Conservation (phyloP, 1,140 invertebrate genomes). For the Diorhabda elongata region DNA sequence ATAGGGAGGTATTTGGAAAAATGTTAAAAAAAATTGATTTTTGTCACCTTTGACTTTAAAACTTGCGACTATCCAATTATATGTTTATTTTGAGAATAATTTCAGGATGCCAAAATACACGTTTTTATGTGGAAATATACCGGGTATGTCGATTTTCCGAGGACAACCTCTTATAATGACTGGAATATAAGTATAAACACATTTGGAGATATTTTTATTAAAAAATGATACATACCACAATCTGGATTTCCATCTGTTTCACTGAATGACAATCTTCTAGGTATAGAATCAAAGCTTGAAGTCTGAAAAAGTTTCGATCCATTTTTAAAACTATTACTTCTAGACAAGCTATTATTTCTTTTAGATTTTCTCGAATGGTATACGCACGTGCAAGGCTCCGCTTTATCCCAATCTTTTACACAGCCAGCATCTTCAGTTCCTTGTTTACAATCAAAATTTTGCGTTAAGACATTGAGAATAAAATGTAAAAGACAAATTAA, state of each 20-base stretch:
- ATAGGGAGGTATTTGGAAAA: no score
- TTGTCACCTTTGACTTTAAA: no score
- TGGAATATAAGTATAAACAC: no score
- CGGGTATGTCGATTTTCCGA: no score
- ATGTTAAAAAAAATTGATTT: no score
- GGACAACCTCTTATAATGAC: no score
- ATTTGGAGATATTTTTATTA: no score
- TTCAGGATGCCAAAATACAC: no score
- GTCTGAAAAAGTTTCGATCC: conserved; percentile 15
- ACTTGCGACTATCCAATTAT: no score
- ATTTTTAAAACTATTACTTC: conserved; percentile 31
- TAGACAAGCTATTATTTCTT: conserved; percentile 30
- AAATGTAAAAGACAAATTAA: conserved; percentile 35
- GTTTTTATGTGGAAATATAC: no score
- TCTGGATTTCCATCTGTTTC: conserved; percentile 24
- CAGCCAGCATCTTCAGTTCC: neutral
- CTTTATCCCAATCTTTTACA: conserved; percentile 51
- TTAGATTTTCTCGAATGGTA: conserved; percentile 44
- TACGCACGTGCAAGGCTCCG: conserved; percentile 46
- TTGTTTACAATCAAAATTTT: conserved; percentile 6
- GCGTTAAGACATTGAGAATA: conserved; percentile 28
- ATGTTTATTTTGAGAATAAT: no score
- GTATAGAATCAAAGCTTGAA: conserved; percentile 21
- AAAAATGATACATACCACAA: conserved; percentile 8
- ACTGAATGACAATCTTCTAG: conserved; percentile 34